phyloP scores from a whole-genome alignment of 1,140 invertebrate genomes.

The Dinoponera quadriceps region DNA sequence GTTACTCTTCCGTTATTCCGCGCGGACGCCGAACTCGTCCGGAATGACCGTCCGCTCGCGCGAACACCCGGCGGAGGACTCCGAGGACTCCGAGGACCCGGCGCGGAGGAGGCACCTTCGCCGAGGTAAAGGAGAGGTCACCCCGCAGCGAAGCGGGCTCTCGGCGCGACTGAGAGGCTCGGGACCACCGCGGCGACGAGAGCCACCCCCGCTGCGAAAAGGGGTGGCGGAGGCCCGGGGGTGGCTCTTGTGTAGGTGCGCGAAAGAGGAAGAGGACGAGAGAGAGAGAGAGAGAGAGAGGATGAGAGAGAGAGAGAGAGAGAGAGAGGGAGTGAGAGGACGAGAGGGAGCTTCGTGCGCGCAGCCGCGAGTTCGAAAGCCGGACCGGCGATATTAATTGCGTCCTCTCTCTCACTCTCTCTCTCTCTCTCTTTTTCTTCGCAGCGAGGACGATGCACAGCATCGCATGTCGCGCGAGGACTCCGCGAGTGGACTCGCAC shows the following conservation, averaged over 20 bases:
- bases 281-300: slow-evolving; percentile 45
- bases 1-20: too few species aligned
- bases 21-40: slow-evolving; percentile 4
- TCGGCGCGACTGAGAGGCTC: slow-evolving; percentile 80
- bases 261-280: slow-evolving; percentile 49
- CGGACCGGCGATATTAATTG: slow-evolving; percentile 76
- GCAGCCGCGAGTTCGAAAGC: slow-evolving; percentile 77
- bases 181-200: slow-evolving; percentile 73
- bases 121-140: slow-evolving; percentile 68
- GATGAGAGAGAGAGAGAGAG: slow-evolving; percentile 33
- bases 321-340: slow-evolving; percentile 45
- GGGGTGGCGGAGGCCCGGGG: slow-evolving; percentile 56
- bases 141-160: slow-evolving; percentile 80
- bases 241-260: slow-evolving; percentile 24
- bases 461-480: slow-evolving; percentile 51
- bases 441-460: slow-evolving; percentile 45
- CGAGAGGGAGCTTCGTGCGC: slow-evolving; percentile 61
- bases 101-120: slow-evolving; percentile 49
- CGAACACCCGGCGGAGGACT: slow-evolving; percentile 39
- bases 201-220: slow-evolving; percentile 73
- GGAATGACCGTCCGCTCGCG: slow-evolving; percentile 38
- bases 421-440: not conserved
- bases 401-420: slow-evolving; percentile 59
- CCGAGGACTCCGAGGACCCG: slow-evolving; percentile 55
- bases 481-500: slow-evolving; percentile 26